Evolutionary conservation across 2,113 vertebrate species (phyloP).

Genomic region (Paramisgurnus dabryanus): DNA sequence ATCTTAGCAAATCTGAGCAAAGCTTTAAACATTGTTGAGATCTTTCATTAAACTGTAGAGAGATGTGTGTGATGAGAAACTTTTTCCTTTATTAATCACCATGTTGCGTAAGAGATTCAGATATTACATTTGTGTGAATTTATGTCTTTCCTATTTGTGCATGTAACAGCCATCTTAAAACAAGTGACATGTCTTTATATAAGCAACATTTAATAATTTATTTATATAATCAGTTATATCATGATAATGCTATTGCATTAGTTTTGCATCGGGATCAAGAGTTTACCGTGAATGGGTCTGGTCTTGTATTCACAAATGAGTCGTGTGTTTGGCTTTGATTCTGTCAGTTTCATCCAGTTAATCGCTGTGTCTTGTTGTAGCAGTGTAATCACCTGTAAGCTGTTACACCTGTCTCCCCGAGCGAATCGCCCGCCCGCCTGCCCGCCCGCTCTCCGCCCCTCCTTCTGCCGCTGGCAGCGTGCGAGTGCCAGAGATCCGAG

Average conservation of each 20-base stretch:
- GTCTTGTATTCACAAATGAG: neutral
- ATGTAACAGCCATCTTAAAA: too few species aligned
- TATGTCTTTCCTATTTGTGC: too few species aligned
- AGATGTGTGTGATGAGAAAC: too few species aligned
- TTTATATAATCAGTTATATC: neutral
- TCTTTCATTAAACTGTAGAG: too few species aligned
- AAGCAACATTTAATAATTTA: too few species aligned
- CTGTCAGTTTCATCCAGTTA: neutral
- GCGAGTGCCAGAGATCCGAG: conserved; percentile 16
- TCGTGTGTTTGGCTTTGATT: neutral
- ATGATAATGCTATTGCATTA: neutral
- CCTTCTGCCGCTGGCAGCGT: neutral
- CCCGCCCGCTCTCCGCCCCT: neutral
- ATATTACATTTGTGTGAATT: too few species aligned
- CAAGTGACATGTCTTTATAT: too few species aligned
- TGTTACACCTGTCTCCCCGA: conserved; percentile 1
- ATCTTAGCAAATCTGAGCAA: too few species aligned
- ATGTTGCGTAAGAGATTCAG: too few species aligned
- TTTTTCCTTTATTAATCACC: too few species aligned
- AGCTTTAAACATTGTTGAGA: too few species aligned
- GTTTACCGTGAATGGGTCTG: neutral
- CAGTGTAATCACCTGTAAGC: conserved; percentile 6
- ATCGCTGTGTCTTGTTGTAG: conserved; percentile 1
- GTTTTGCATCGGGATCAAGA: neutral
- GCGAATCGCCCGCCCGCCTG: neutral